phyloP scores from a whole-genome alignment of 2,113 vertebrate genomes.

The Nannobrachium achirus region DNA sequence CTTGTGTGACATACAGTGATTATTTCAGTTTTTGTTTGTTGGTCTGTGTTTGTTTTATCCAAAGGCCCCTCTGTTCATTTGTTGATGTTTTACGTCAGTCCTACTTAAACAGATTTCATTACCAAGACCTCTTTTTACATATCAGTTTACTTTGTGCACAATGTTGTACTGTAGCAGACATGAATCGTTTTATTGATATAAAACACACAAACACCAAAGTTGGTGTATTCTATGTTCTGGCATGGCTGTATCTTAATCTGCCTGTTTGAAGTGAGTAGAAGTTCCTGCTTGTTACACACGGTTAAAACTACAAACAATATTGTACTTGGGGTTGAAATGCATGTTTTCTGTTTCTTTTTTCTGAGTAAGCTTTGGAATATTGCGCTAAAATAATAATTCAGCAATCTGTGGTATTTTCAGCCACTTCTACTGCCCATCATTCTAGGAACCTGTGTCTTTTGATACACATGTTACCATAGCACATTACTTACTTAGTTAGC shows the following conservation, averaged over 20 bases:
- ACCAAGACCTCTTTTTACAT: conserved; percentile 18
- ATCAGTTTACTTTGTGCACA: not conserved
- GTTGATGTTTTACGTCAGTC: too few species aligned
- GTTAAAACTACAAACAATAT: conserved; percentile 23
- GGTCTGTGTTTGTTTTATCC: not conserved
- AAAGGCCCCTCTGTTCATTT: too few species aligned
- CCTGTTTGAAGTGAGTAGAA: not conserved
- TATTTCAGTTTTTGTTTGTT: conserved; percentile 19
- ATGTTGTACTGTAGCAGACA: conserved; percentile 9
- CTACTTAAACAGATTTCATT: too few species aligned
- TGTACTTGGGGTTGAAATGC: conserved; percentile 3
- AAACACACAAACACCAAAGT: not conserved
- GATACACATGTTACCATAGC: too few species aligned
- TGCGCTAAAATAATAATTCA: not conserved
- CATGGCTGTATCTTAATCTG: conserved; percentile 12
- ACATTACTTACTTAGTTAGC: too few species aligned
- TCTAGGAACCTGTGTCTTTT: not conserved
- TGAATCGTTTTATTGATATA: not conserved
- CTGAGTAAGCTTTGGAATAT: not conserved
- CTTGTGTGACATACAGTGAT: conserved; percentile 31
- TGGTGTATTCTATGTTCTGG: conserved; percentile 12
- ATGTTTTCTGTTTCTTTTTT: too few species aligned
- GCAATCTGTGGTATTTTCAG: not conserved
- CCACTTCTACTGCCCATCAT: not conserved
- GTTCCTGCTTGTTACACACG: conserved; percentile 32